Evolutionary conservation across 2,113 vertebrate species (phyloP), one percentile per base, ranked within the genome.

Genomic region (Neopipo cinnamomea): DNA sequence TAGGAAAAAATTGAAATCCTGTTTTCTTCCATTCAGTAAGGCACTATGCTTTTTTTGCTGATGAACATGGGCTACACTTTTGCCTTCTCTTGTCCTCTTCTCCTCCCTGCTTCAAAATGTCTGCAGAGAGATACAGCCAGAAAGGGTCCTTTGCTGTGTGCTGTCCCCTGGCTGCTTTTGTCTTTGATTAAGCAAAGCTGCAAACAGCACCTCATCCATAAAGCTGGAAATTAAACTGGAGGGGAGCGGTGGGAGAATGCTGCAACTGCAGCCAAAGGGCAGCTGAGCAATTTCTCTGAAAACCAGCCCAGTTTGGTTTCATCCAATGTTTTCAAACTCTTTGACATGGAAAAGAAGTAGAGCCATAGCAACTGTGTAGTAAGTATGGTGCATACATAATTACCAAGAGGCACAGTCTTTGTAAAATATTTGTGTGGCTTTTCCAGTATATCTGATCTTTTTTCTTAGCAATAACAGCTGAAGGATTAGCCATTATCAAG

Each of bases 201-300:
- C 79, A 76, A 70, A 11, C 31, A 53, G 28, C 19, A 53, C 58
- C 92, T 92, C 37, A 90, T 83, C 46, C 53, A 55, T 68, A 59
- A 66, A 88, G 27, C 11, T 85, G 67, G 82, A 86, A 91, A 66
- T 73, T 30, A 49, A 61, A 75, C 33, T 30, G 66, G 50, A 83
- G 28, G 18, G 33, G n/a, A 95, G n/a, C 56, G 5, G 17, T 70
- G 30, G 37, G 58, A 83, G 62, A 90, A 42, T 72, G 74, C 82
- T 77, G 85, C 53, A 92, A 88, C 92, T 88, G 82, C 80, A 93
- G 75, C 67, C 91, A 92, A 96, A 95, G 96, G 94, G 88, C 94
- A 74, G 72, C 83, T 95, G 88, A 95, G 68, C 83, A 91, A 91
- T 88, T 71, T 77, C 8, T 33, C 92, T 93, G 92, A 94, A 95